Evolutionary conservation across 2,113 vertebrate genomes (phyloP), one percentile per base, ranked within the genome.

Genomic region (Sapayoa aenigma): DNA sequence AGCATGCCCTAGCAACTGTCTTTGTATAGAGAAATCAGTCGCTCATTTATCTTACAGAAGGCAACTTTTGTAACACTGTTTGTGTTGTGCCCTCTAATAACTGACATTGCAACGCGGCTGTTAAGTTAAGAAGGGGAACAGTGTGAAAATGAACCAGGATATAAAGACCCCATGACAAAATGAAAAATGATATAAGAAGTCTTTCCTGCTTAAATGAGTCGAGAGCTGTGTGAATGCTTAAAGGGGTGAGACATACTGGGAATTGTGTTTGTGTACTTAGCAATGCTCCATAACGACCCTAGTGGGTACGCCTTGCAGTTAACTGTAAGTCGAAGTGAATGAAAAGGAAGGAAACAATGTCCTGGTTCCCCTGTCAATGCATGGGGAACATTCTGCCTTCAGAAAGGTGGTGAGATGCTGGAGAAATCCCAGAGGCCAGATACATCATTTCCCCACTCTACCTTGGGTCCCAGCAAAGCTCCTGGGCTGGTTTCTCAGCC

Each of bases 31-130:
- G 91, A 88, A 96, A 95, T 97, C 94, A 92, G 96, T 75, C 27
- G 6, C 96, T 98, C 96, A 6, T 98, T 98, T 97, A 98, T 98
- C 97, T 97, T 97, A 91, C 91, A 95, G 96, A 96, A 96, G 95
- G 97, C 96, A 97, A 96, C 97, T 97, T 97, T 95, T 97, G 97
- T 97, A 97, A 97, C 79, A 95, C 90, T 94, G 94, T 97, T 96
- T 94, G 92, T 93, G 94, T 96, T 97, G 96, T 96, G 95, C 90
- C 95, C 88, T 94, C 93, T 94, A 90, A 95, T 92, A 96, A 98
- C 97, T 97, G 97, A 94, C 96, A 3, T 58, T 90, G 93, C 0
- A 9, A 95, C 17, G 1, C 96, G 85, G 93, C 97, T 97, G 97
- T 97, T 35, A 58, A 83, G 91, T 88, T 68, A 67, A 94, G 94